Evolutionary conservation across 1,140 invertebrate species (phyloP).

Genomic region (Rhagoletis zephyria): DNA sequence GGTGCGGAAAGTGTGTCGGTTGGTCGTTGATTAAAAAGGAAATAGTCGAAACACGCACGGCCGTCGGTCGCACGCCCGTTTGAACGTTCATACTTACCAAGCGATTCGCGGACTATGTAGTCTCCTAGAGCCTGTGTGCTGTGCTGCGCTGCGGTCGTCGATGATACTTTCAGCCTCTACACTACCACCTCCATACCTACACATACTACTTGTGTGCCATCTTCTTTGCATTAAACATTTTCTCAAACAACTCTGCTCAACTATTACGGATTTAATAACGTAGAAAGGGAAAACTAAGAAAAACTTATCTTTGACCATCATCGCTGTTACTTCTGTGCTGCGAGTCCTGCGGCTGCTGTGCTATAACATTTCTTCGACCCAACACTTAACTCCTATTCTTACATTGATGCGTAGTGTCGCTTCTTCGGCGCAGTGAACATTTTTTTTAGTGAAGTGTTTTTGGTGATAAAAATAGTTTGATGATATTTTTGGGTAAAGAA

Average conservation of each 20-base stretch:
- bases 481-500: not conserved
- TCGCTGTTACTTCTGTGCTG: not conserved
- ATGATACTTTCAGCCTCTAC: not conserved
- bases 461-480: not conserved
- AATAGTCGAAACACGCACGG: not conserved
- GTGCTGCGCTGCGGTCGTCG: not conserved
- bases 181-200: not conserved
- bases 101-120: constrained; percentile 32
- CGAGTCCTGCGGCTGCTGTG: not conserved
- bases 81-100: not conserved
- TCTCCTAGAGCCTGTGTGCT: too few species aligned
- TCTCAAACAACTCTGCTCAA: not conserved
- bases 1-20: constrained; percentile 39
- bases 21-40: not conserved
- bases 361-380: not conserved
- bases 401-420: not conserved
- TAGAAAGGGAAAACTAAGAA: not conserved
- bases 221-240: not conserved
- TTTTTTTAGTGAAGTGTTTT: not conserved
- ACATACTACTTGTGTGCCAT: not conserved
- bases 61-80: constrained; percentile 18
- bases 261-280: not conserved
- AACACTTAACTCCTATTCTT: not conserved
- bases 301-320: not conserved
- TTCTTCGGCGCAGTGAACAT: not conserved